phyloP scores from a whole-genome alignment of 2,888 invertebrate genomes.

The Geotrupes spiniger region DNA sequence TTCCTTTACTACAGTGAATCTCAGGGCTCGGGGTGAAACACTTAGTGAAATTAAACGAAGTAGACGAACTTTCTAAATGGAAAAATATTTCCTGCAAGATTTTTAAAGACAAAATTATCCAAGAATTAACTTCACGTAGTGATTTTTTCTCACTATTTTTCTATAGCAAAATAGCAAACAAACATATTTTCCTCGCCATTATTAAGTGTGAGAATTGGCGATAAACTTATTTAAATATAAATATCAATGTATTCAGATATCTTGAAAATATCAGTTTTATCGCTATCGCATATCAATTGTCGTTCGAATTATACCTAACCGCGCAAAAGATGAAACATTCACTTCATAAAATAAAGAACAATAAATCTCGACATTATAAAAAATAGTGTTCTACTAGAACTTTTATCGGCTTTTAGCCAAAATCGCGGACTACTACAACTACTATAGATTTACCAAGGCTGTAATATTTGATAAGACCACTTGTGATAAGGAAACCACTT shows the following conservation, averaged over 20 bases:
- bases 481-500: slow-evolving; percentile 21
- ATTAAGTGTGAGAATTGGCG: neutral
- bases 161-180: neutral
- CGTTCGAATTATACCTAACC: neutral
- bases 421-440: slow-evolving; percentile 16
- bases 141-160: slow-evolving; percentile 4
- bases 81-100: slow-evolving; percentile 41
- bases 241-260: neutral
- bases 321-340: neutral
- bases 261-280: neutral
- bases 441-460: slow-evolving; percentile 25
- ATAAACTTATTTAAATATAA: neutral
- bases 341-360: neutral
- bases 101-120: slow-evolving; percentile 5
- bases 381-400: neutral
- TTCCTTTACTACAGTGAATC: slow-evolving; percentile 42
- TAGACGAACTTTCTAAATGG: slow-evolving; percentile 44
- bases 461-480: slow-evolving; percentile 18
- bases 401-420: slow-evolving; percentile 2
- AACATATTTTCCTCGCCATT: no score
- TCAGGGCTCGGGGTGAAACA: slow-evolving; percentile 45
- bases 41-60: slow-evolving; percentile 49
- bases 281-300: slow-evolving; percentile 1
- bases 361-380: slow-evolving; percentile 3
- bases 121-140: neutral